Evolutionary conservation across 2,797 vertebrate species (phyloP), one percentile per base, ranked within the genome.

Genomic region (Clamator glandarius): DNA sequence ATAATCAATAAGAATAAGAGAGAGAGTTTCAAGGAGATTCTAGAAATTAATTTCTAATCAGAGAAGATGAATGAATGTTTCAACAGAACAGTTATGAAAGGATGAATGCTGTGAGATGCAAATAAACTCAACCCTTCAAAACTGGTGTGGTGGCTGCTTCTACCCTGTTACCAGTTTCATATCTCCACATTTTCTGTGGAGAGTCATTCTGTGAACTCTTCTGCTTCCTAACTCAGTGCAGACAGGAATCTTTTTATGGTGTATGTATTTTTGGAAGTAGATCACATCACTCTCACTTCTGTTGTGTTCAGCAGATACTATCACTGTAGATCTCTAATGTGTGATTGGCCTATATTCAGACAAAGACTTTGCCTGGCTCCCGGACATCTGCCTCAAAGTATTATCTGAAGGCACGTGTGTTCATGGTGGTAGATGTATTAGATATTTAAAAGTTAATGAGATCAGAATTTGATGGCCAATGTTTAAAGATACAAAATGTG

Each of bases 1-100:
- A 69, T 86, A 94, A 89, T 80, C 81, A 87, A 70, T 84, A 36
- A 93, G 26, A 74, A 84, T 29, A 92, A 78, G 15, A 61, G 39
- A 86, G 17, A 42, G 7, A 2, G 5, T 79, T 90, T 79, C 48
- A 57, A 92, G 55, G 48, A 76, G 39, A 84, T 62, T 79, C 23
- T 59, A 79, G 25, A 73, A 90, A 95, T 74, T 92, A 91, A 88
- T 92, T 95, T 92, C 59, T 93, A 73, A 91, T 89, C 7, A 2
- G 72, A 66, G 59, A 92, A 87, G 21, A 82, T 88, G 24, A 90
- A 92, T 75, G 1, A 64, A 61, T 76, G 26, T 93, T 89, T 82
- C 54, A 86, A 2, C 24, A 44, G 44, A 76, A 39, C 33, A 89
- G 3, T 3, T 35, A 36, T 33, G 66, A 76, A 79, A 90, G 24